Percentiles rank a stretch among this genome's conserved stretches.
Evolutionary conservation across 37 sponge, comb jelly and placozoan genomes (phyloP).

Genomic region (Diacarnus erythraeanus): DNA sequence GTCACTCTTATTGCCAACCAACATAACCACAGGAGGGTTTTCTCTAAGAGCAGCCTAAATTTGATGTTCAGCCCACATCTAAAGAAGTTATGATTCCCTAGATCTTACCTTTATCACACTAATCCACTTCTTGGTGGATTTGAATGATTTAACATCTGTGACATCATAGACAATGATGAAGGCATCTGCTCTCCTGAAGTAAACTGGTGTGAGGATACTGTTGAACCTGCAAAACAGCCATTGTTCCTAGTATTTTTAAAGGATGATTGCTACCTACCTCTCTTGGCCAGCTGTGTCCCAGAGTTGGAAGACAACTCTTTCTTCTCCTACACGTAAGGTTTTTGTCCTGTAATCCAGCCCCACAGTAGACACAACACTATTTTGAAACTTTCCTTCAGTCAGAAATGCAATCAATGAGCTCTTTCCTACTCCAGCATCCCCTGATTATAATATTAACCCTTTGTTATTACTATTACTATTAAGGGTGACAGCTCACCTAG

Average conservation of each 20-base stretch:
- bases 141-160: slow-evolving; percentile 23
- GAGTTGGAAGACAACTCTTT: slow-evolving; percentile 58
- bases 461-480: background rate
- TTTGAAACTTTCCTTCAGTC: slow-evolving; percentile 12
- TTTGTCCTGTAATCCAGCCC: slow-evolving; percentile 53
- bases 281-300: slow-evolving; percentile 74
- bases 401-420: slow-evolving; percentile 34
- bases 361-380: slow-evolving; percentile 1
- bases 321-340: slow-evolving; percentile 26
- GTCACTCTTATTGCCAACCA: slow-evolving; percentile 64
- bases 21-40: slow-evolving; percentile 48
- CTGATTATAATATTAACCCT: slow-evolving; percentile 1
- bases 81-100: too few species aligned
- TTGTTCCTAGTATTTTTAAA: background rate
- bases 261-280: slow-evolving; percentile 28
- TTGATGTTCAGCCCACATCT: too few species aligned
- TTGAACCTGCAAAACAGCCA: slow-evolving; percentile 26
- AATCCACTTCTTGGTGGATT: slow-evolving; percentile 33
- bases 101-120: slow-evolving; percentile 30
- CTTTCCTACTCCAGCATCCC: slow-evolving; percentile 58
- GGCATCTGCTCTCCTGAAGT: slow-evolving; percentile 60
- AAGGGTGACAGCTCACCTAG: slow-evolving; percentile 4
- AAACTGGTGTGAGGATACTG: slow-evolving; percentile 43
- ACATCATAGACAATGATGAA: slow-evolving; percentile 68
- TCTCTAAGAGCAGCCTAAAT: slow-evolving; percentile 53